Base-by-base conservation (phyloP, 2,888 invertebrate species). In the Macrosoma leucophasiata region DNA sequence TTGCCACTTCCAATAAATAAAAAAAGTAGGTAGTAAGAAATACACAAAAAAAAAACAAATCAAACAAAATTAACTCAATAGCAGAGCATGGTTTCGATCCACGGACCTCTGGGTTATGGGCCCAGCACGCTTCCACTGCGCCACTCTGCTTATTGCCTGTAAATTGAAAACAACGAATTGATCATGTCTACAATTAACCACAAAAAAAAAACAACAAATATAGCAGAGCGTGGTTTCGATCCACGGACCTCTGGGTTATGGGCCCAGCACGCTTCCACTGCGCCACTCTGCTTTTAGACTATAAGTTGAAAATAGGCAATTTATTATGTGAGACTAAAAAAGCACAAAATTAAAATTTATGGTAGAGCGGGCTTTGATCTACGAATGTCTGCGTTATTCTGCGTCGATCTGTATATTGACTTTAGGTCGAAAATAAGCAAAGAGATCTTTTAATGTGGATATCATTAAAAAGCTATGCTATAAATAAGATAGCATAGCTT, bases 241-340 rank as follows among this genome's bases (percentile, higher is more conserved):
- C 91, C 90, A 92, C 93, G 92, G 92, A 93, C 90, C 92, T 93
- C 92, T 93, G 92, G 92, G 90, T 91, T 91, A 91, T 91, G 90
- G 90, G 90, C 90, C 90, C 90, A 90, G 90, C 90, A 90, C 90
- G 90, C 90, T 89, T 90, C 90, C 90, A 89, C 90, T 90, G 90
- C 91, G 90, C 90, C 90, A 90, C 90, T 90, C 89, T 90, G 90
- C 90, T 90, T 27, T 37, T 19, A 11, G 5, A 1, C 0, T 0
- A 0, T 0, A 0, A 0, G 1, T 0, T 12, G 20, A 23, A 23
- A 29, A 24, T 18, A 25, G n/a, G n/a, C n/a, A n/a, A n/a, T n/a
- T n/a, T n/a, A n/a, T n/a, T n/a, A n/a, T n/a, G n/a, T n/a, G n/a
- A n/a, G n/a, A n/a, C n/a, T n/a, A n/a, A n/a, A n/a, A n/a, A n/a